phyloP scores from a whole-genome alignment of 1,140 invertebrate genomes.

The Latrodectus geometricus region DNA sequence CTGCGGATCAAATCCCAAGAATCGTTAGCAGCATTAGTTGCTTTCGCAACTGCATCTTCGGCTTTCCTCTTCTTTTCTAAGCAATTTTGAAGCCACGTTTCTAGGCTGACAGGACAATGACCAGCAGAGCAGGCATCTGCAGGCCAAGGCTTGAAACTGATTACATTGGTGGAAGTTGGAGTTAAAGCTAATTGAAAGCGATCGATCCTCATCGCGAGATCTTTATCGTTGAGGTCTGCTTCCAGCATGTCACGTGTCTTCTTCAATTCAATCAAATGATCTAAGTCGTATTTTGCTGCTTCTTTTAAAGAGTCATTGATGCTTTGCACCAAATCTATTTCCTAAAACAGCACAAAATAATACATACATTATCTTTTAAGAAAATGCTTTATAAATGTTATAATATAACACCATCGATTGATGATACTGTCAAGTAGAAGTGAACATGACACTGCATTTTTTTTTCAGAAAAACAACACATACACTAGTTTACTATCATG shows the following conservation, averaged over 20 bases:
- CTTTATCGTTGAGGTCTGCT: constrained; percentile 35
- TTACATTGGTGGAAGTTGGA: constrained; percentile 7
- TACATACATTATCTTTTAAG: not conserved
- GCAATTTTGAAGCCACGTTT: constrained; percentile 37
- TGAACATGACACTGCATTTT: too few species aligned
- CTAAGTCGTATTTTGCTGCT: constrained; percentile 12
- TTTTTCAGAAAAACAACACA: too few species aligned
- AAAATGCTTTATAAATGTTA: too few species aligned
- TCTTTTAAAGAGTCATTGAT: constrained; percentile 30
- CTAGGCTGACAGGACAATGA: constrained; percentile 28
- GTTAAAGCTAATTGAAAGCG: constrained; percentile 12
- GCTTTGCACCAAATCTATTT: constrained; percentile 35
- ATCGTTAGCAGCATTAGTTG: constrained; percentile 2
- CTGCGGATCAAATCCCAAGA: constrained; percentile 32
- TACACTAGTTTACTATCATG: too few species aligned
- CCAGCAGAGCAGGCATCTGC: constrained; percentile 41
- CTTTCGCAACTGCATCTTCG: constrained; percentile 16
- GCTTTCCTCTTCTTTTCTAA: not conserved
- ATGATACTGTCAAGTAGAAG: too few species aligned
- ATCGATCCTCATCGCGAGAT: constrained; percentile 10
- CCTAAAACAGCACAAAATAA: constrained; percentile 9
- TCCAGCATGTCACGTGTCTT: constrained; percentile 31
- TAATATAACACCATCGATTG: too few species aligned
- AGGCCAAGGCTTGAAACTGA: constrained; percentile 42
- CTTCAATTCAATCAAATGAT: constrained; percentile 33